Conservation (phyloP, 2,888 invertebrate species). For the Auanema freiburgensis region DNA sequence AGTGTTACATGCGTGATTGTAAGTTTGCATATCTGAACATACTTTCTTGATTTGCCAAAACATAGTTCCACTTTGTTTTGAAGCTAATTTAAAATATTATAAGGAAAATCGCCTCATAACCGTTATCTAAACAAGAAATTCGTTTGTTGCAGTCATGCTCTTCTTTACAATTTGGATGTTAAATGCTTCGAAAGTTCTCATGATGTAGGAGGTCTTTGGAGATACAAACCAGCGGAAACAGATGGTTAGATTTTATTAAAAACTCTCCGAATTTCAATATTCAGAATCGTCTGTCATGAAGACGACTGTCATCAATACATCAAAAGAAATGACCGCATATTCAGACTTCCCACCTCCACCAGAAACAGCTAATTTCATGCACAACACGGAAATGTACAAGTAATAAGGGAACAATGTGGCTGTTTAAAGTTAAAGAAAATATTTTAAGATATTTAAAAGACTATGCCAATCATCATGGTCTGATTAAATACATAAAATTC, state of each 20-base stretch:
- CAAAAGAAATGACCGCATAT: constrained; percentile 65
- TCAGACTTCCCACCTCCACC: constrained; percentile 67
- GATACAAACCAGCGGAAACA: constrained; percentile 42
- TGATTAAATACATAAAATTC: constrained; percentile 56
- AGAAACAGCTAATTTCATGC: constrained; percentile 46
- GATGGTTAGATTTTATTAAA: constrained; percentile 23
- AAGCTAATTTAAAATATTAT: too few relatives aligned
- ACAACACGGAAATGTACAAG: constrained; percentile 39
- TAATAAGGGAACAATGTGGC: constrained; percentile 4
- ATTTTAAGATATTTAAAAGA: constrained; percentile 43
- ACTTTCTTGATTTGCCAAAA: too few relatives aligned
- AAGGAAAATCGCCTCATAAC: too few relatives aligned
- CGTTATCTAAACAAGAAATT: too few relatives aligned
- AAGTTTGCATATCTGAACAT: too few relatives aligned
- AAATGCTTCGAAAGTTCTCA: constrained; percentile 64
- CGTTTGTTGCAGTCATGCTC: constrained; percentile 32
- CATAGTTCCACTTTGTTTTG: too few relatives aligned
- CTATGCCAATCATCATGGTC: constrained; percentile 57
- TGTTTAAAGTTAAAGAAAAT: neutral
- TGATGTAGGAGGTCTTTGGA: constrained; percentile 65
- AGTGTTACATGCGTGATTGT: too few relatives aligned
- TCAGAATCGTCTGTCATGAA: constrained; percentile 63
- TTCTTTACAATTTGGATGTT: constrained; percentile 60
- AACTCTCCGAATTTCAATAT: neutral
- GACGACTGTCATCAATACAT: constrained; percentile 65